Base-by-base conservation (phyloP, 1,140 invertebrate genomes). In the Sinella curviseta region DNA sequence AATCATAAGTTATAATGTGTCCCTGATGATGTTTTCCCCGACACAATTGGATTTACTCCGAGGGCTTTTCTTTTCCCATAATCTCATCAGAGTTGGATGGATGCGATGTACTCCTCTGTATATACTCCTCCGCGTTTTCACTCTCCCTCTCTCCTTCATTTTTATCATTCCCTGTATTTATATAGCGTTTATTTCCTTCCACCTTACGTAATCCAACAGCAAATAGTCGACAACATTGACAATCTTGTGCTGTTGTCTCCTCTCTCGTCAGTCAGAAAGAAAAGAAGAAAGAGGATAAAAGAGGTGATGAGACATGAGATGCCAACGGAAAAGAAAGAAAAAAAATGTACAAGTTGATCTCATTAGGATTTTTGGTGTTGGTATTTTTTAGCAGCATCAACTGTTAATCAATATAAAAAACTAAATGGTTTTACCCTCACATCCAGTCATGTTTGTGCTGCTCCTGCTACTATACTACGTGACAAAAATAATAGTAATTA, bases 1-100 rank as follows among this genome's bases (percentile, higher is more conserved):
- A 60, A 60, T 60, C 57, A 60, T 60, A 60, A 60, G 14, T 60
- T 60, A 60, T 26, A 60, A 60, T 60, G 24, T 26, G 57, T 60
- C 57, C 57, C 57, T 60, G 12, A 60, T 60, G 57, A 17, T 60
- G 12, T 60, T 60, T 26, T 60, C 57, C 14, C 4, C 4, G 24
- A 60, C 57, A 60, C 57, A 60, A 60, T 60, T 60, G 57, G 57
- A 60, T 60, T 60, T 60, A 12, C 39, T 48, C 39, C 20, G 39
- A 60, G 57, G 24, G 57, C 24, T 60, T 60, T 60, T 60, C 24
- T n/a, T 26, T 60, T 60, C 24, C 57, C 57, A 12, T 60, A 60
- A 60, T 60, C 57, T 26, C 57, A 60, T 60, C 57, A 60, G 12
- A 60, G 14, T 48, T 17, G 39, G 39, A n/a, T n/a, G n/a, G n/a